Evolutionary conservation across 1,140 invertebrate species (phyloP), one percentile per base, ranked within the genome.

Genomic region (Agrilus planipennis): DNA sequence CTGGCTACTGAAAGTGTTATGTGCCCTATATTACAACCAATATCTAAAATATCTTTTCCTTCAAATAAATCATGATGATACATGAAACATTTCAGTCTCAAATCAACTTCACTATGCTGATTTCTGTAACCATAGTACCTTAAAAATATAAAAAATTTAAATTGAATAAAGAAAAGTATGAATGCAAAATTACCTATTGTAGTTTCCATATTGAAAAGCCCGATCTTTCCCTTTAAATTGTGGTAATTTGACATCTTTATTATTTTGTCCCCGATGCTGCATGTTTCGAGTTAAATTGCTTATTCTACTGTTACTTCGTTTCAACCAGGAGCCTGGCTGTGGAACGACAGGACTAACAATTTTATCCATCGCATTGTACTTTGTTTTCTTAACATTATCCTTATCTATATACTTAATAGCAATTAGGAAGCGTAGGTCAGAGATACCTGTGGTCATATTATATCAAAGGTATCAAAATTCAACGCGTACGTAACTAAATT

Each of bases 1-100:
- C 84, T 72, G 0, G 89, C 94, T 34, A 98, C 70, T 0, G 79
- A 79, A 14, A 86, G 68, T 2, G 93, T 94, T 31, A 99, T 76
- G 58, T 94, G 86, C 2, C 95, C 95, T 48, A 91, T 84, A 70
- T 99, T 99, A 62, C 95, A 99, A 7, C 95, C 95, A 58, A 99
- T 89, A 58, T 99, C 95, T 27, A 99, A 69, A 16, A 98, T 79
- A 64, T 92, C 84, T 64, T 92, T 95, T 10, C 79, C 77, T 45
- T 79, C 67, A 61, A 98, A 96, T 57, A 95, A 72, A 50, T 93
- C 81, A 29, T 73, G 67, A 45, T 85, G 77, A 44, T 77, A 72
- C 28, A 72, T 70, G 50, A 99, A 84, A 35, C 81, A 77, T 46
- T 76, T 75, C 31, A 98, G 63, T 34, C 95, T 72, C 19, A 79